A percentile compares a stretch with the other conserved stretches of the same genome.
These are phyloP conservation scores for Parapsyche elsis DNA, from an alignment of 1,140 invertebrate genomes.

Conservation along the genomic window DNA sequence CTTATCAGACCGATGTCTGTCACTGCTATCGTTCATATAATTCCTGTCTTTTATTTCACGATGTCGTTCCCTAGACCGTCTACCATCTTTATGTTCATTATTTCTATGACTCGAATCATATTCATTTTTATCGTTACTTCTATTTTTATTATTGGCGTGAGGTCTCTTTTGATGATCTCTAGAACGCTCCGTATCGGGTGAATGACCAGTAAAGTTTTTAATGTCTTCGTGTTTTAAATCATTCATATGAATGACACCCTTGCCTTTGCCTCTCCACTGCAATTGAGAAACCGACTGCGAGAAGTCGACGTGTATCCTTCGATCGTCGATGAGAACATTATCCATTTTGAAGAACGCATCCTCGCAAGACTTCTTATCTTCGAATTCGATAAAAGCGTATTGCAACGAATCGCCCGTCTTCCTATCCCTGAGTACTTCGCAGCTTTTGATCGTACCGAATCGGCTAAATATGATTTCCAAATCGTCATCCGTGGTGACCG, in stretches of 20 bases:
- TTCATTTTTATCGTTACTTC: slow-evolving; percentile 11
- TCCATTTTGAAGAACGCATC: slow-evolving; percentile 99
- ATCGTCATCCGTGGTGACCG: slow-evolving; percentile 97
- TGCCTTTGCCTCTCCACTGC: slow-evolving; percentile 87
- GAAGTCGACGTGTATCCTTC: slow-evolving; percentile 99
- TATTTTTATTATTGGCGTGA: slow-evolving; percentile 21
- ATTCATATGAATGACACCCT: slow-evolving; percentile 71
- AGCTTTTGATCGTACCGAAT: slow-evolving; percentile 94
- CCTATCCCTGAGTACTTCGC: slow-evolving; percentile 97
- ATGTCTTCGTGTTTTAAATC: slow-evolving; percentile 16
- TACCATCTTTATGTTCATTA: slow-evolving; percentile 19
- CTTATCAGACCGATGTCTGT: background rate
- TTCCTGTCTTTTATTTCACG: background rate
- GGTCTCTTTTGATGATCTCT: slow-evolving; percentile 32
- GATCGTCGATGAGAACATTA: slow-evolving; percentile 98
- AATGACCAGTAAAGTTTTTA: background rate
- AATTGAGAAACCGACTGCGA: slow-evolving; percentile 97
- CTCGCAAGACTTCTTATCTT: slow-evolving; percentile 94
- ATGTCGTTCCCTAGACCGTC: slow-evolving; percentile 9
- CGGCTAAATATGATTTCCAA: slow-evolving; percentile 97
- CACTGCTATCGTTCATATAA: slow-evolving; percentile 3
- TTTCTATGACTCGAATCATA: slow-evolving; percentile 13
- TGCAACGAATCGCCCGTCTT: slow-evolving; percentile 95
- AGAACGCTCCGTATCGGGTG: background rate
- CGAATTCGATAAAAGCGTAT: slow-evolving; percentile 99